Base-by-base conservation (phyloP, 2,888 invertebrate genomes). In the Hydrotaea cyrtoneurina region DNA sequence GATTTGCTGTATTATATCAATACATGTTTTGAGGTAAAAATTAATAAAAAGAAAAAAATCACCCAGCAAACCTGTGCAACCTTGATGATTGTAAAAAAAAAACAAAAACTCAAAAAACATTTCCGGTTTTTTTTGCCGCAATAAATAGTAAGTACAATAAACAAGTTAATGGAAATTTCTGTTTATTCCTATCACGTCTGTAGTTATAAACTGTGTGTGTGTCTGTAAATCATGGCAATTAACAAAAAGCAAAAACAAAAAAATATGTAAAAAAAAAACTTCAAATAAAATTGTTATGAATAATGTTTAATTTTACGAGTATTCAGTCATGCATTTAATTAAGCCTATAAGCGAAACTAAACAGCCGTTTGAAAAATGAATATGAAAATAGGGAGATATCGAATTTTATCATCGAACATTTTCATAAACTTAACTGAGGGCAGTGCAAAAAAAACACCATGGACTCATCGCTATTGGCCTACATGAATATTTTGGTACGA, bases 31-130 rank as follows among this genome's bases (percentile, higher is more conserved):
- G 57, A 23, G 23, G 43, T 74, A 57, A 43, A 59, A 62, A 23
- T 23, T 7, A 75, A 50, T 46, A 75, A 75, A 66, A 53, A 73
- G 39, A 13, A 46, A 62, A 62, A 62, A 50, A 72, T 1, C 1
- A 8, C 26, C 50, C 15, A 50, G n/a, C 26, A 26, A 71, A 11
- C 15, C 19, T 36, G 19, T 39, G 15, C 50, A 73, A 31, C 46
- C 72, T 62, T 78, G 71, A 64, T 78, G 15, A 50, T 50, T 50
- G 50, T 50, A 23, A 17, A n/a, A n/a, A n/a, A n/a, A n/a, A n/a
- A n/a, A n/a, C n/a, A n/a, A n/a, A n/a, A n/a, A n/a, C n/a, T n/a
- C n/a, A n/a, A n/a, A n/a, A n/a, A 36, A 72, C 53, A 73, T 55
- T 73, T 79, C 79, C 73, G 46, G 55, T 15, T 59, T 23, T 23